Percentiles rank a stretch among this genome's conserved stretches.
Conservation (phyloP, 2,113 vertebrate species). For the Panthera tigris region DNA sequence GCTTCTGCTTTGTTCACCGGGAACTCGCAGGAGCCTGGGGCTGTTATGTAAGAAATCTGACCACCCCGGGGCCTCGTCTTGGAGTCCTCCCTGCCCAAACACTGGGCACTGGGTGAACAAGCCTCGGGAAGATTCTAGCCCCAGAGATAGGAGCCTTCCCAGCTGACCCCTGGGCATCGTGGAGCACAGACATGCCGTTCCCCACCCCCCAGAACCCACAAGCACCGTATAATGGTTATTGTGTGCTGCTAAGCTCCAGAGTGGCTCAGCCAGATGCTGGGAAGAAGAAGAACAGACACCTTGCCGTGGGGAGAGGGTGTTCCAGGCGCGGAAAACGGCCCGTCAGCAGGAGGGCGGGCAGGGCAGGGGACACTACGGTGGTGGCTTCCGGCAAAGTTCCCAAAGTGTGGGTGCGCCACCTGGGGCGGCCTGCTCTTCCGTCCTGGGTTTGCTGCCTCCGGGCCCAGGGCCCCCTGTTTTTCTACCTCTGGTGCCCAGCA, state of each 20-base stretch:
- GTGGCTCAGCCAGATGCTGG: not conserved
- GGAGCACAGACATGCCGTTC: not conserved
- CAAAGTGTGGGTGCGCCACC: not conserved
- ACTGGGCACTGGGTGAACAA: rapidly evolving
- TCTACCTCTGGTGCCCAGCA: not conserved
- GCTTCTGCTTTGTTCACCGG: not conserved
- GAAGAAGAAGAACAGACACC: not conserved
- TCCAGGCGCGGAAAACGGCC: not conserved
- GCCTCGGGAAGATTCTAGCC: not conserved
- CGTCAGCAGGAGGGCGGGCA: not conserved
- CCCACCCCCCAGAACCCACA: not conserved
- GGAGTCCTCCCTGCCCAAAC: not conserved
- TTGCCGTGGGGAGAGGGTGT: not conserved
- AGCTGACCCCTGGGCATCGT: not conserved
- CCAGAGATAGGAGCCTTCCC: not conserved
- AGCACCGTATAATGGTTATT: not conserved
- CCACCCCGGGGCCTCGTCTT: not conserved
- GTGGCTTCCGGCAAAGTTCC: not conserved
- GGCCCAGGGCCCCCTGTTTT: not conserved
- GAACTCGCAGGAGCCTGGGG: not conserved
- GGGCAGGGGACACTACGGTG: not conserved
- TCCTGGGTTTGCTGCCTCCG: not conserved
- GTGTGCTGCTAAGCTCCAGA: not conserved
- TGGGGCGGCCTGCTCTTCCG: not conserved
- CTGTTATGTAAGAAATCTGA: rapidly evolving